phyloP scores from a whole-genome alignment of 2,888 invertebrate species.

The Drosophila greeni region DNA sequence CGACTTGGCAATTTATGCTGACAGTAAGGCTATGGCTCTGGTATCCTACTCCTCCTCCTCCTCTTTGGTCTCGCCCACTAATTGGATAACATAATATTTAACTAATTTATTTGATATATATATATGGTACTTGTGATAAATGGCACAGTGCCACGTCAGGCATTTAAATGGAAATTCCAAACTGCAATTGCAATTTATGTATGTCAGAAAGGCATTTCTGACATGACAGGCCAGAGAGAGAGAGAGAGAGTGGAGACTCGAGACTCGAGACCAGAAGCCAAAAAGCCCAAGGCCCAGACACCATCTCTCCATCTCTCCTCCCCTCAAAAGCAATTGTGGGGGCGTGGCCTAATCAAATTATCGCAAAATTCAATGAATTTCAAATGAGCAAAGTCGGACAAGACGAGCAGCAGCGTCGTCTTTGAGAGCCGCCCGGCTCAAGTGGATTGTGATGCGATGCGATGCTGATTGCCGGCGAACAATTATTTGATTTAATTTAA shows the following conservation, averaged over 20 bases:
- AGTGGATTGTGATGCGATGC: slow-evolving; percentile 7
- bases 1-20: slow-evolving; percentile 61
- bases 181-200: slow-evolving; percentile 57
- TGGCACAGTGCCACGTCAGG: slow-evolving; percentile 38
- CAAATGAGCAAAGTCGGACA: slow-evolving; percentile 43
- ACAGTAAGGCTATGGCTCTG: slow-evolving; percentile 30
- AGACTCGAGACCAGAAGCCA: slow-evolving; percentile 1
- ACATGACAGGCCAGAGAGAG: slow-evolving; percentile 11
- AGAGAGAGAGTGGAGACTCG: too few species aligned
- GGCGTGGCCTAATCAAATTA: slow-evolving; percentile 58
- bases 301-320: too few species aligned
- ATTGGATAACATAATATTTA: slow-evolving; percentile 69
- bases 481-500: slow-evolving; percentile 43
- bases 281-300: slow-evolving; percentile 23
- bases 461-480: slow-evolving; percentile 22
- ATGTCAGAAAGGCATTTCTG: slow-evolving; percentile 53
- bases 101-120: slow-evolving; percentile 65
- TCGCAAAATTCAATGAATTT: slow-evolving; percentile 55
- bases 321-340: slow-evolving; percentile 19
- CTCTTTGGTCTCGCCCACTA: neutral
- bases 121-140: slow-evolving; percentile 57
- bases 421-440: slow-evolving; percentile 11
- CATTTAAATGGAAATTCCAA: slow-evolving; percentile 43
- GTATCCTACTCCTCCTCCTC: neutral
- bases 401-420: slow-evolving; percentile 29